These are phyloP conservation scores for Zaprionus bogoriensis DNA, from an alignment of 2,888 invertebrate species.

Conservation along the genomic window DNA sequence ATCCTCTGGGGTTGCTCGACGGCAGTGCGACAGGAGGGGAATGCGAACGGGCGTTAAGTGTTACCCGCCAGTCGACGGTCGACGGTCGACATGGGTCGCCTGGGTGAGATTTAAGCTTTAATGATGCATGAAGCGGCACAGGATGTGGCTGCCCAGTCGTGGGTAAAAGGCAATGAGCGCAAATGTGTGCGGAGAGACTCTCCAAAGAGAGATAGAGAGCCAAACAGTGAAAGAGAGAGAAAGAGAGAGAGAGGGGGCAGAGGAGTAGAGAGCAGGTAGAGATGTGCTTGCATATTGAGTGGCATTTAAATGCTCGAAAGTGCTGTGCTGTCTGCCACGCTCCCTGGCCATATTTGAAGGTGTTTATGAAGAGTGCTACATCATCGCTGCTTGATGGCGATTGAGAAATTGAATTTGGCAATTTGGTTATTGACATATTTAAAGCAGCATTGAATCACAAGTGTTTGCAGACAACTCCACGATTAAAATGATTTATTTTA, in stretches of 20 bases:
- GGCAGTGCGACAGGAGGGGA: background rate
- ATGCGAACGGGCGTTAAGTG: constrained; percentile 60
- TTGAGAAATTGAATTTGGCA: constrained; percentile 46
- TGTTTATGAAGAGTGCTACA: constrained; percentile 67
- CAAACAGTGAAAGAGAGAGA: background rate
- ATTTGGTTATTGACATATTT: constrained; percentile 18
- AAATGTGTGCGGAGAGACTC: constrained; percentile 51
- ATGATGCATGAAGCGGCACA: constrained; percentile 78
- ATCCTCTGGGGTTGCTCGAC: constrained; percentile 35
- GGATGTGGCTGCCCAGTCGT: constrained; percentile 77
- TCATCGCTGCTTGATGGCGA: constrained; percentile 43
- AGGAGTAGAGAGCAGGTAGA: constrained; percentile 16
- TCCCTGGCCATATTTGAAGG: constrained; percentile 45
- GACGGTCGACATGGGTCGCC: constrained; percentile 65
- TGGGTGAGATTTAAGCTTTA: constrained; percentile 78
- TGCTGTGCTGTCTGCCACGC: constrained; percentile 25
- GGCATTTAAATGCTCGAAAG: constrained; percentile 72
- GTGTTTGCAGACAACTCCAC: too few species aligned
- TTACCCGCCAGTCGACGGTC: constrained; percentile 50
- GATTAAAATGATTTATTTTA: background rate
- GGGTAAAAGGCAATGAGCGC: constrained; percentile 77
- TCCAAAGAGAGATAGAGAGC: constrained; percentile 3
- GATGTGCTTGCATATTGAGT: constrained; percentile 74
- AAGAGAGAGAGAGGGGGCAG: background rate
- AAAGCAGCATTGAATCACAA: background rate